Evolutionary conservation across 1,140 invertebrate genomes (phyloP), one percentile per base, ranked within the genome.

Genomic region (Drosophila repletoides): DNA sequence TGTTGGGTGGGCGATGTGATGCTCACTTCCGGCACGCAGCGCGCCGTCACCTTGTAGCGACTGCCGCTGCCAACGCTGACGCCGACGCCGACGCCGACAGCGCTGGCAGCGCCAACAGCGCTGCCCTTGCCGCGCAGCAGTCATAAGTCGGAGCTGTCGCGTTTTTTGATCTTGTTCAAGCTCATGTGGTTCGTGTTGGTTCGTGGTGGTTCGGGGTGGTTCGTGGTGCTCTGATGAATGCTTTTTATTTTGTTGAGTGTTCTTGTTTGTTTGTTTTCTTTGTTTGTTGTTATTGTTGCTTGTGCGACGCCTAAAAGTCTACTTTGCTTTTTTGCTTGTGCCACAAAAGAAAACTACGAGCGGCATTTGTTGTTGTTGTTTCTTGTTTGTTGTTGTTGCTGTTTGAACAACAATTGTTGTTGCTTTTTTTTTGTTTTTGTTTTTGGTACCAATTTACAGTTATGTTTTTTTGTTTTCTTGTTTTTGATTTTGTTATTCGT

Each of bases 131-230:
- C 76, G 46, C 77, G 81, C 70, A 90, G 74, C 74, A 90, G 89
- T 90, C 89, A 90, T 90, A 90, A 90, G 68, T 90, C 89, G 22
- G 79, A 77, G 53, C 88, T 88, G 63, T 90, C 88, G 52, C 83
- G 88, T 73, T 89, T 89, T 71, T 90, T 90, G 67, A 90, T 87
- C 74, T 90, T 90, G 75, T 89, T 89, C 49, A 74, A 65, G 70
- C 84, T 89, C 88, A 89, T 89, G 65, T 89, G 71, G 79, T 76
- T 74, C 76, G 79, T 68, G 69, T 74, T 77, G 71, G 38, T 51
- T 51, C n/a, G 41, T 65, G 29, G 38, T 51, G 38, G 33, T 34
- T 51, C 15, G 29, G 45, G 41, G 36, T 45, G 24, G 60, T 41
- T 17, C 14, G 33, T 51, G 10, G 21, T 68, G 58, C 34, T 53